A percentile compares a stretch with the other conserved stretches of the same genome.
Conservation (phyloP, 2,888 invertebrate species). For the Ennomos erosarius region DNA sequence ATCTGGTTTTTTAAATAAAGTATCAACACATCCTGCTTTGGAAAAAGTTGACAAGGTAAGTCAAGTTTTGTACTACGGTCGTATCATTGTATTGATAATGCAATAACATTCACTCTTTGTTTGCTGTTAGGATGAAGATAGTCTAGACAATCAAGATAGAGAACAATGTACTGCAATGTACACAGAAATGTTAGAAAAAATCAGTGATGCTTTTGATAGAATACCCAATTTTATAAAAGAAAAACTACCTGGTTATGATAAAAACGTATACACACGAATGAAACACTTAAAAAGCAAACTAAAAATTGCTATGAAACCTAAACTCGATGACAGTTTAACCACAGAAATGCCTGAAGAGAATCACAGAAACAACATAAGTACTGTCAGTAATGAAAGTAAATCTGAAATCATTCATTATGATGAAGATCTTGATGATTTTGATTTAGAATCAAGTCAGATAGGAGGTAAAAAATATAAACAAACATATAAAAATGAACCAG, state of each 20-base stretch:
- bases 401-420: conserved; percentile 48
- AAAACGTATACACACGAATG: conserved; percentile 81
- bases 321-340: conserved; percentile 61
- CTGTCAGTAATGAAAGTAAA: conserved; percentile 45
- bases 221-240: conserved; percentile 86
- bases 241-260: conserved; percentile 86
- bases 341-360: conserved; percentile 40
- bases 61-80: conserved; percentile 5
- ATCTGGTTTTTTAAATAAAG: conserved; percentile 52
- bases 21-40: conserved; percentile 55
- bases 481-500: conserved; percentile 16
- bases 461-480: conserved; percentile 37
- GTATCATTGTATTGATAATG: no score
- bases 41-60: conserved; percentile 52
- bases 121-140: conserved; percentile 46
- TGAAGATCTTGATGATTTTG: conserved; percentile 60
- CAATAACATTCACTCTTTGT: background rate
- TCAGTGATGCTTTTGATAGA: conserved; percentile 86
- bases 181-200: conserved; percentile 87
- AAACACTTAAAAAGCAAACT: conserved; percentile 85
- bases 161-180: conserved; percentile 81
- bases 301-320: conserved; percentile 70
- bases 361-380: conserved; percentile 42
- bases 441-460: conserved; percentile 52
- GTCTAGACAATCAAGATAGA: conserved; percentile 46